Conservation (phyloP, 2,797 vertebrate genomes). For the Myotis vivesi region DNA sequence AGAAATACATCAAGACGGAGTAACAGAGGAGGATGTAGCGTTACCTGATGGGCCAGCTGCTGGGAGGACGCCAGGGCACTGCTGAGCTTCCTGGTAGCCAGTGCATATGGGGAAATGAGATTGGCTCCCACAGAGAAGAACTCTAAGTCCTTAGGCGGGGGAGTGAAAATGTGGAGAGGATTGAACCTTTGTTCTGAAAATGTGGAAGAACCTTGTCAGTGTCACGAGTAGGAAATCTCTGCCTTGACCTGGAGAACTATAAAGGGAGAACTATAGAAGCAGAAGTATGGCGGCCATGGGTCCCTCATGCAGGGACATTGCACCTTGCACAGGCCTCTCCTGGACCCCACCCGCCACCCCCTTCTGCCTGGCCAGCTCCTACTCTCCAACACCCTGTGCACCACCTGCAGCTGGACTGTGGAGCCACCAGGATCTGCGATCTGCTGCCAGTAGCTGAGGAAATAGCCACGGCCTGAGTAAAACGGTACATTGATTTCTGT, state of each 20-base stretch:
- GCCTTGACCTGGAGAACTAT: neutral
- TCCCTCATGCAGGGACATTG: neutral
- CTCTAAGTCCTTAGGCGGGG: neutral
- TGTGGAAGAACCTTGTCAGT: neutral
- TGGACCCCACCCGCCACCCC: neutral
- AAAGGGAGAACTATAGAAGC: neutral
- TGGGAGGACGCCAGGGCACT: neutral
- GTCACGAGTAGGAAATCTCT: neutral
- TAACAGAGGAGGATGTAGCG: neutral
- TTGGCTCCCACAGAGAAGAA: neutral
- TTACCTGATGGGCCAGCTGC: neutral
- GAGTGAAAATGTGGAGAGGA: neutral
- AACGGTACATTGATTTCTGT: neutral
- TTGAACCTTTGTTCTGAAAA: neutral
- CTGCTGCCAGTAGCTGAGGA: neutral
- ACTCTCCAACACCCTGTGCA: neutral
- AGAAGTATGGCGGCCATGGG: neutral
- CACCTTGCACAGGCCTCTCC: neutral
- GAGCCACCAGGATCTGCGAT: neutral
- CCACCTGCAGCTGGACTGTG: neutral
- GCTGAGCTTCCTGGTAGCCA: constrained; percentile 15
- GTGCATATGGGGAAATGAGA: neutral
- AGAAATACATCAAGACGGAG: neutral
- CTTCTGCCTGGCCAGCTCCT: neutral
- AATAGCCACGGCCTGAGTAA: neutral